A percentile compares a stretch with the other conserved stretches of the same genome.
Conservation (phyloP, 2,797 vertebrate species). For the Tapera naevia region DNA sequence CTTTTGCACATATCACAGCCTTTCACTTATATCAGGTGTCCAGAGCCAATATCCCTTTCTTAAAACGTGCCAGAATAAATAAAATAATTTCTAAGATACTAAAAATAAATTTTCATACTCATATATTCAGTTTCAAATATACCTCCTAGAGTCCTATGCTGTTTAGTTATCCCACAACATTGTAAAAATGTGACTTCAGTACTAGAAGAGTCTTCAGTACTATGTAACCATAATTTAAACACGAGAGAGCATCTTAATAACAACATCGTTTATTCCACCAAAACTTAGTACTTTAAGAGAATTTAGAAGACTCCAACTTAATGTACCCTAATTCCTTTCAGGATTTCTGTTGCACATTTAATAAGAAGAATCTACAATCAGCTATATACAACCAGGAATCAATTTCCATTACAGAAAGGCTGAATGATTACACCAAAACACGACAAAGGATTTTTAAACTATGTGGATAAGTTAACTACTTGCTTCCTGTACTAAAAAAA, state of each 20-base stretch:
- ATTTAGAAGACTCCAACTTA: not conserved
- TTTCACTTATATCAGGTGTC: not conserved
- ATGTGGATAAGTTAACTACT: not conserved
- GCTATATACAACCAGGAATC: not conserved
- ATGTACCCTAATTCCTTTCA: not conserved
- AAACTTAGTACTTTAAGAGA: not conserved
- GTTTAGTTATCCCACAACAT: not conserved
- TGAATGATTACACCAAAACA: not conserved
- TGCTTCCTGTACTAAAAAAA: not conserved
- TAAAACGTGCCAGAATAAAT: not conserved
- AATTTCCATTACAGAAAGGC: not conserved
- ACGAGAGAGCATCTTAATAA: not conserved
- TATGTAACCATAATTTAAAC: not conserved
- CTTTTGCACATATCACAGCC: not conserved
- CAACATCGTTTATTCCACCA: not conserved
- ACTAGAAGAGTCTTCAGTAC: not conserved
- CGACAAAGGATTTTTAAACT: not conserved
- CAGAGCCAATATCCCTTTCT: not conserved
- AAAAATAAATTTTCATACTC: not conserved
- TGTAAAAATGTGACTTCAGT: not conserved
- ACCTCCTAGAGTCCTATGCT: not conserved
- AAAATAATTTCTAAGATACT: not conserved
- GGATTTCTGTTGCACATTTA: not conserved
- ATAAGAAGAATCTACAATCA: not conserved
- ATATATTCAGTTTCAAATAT: not conserved